Evolutionary conservation across 2,888 invertebrate species (phyloP), one percentile per base, ranked within the genome.

Genomic region (Aplocera efformata): DNA sequence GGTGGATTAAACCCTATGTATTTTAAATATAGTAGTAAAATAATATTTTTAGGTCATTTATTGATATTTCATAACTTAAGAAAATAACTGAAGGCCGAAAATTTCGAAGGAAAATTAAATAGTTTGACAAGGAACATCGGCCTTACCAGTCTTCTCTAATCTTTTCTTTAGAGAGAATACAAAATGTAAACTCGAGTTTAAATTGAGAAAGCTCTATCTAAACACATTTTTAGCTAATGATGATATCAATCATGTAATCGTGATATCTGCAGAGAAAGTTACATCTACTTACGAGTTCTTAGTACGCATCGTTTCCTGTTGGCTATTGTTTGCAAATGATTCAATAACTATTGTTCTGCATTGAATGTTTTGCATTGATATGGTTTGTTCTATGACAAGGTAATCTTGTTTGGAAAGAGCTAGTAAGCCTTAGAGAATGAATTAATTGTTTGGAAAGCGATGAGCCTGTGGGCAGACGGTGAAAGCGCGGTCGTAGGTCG

Each of bases 301-400:
- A 53, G 50, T 44, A 52, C 38, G 52, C 44, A 67, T 70, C 63
- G 67, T 79, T 79, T 80, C 69, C 75, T 69, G 67, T 55, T 59
- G 41, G 48, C 59, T 70, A 81, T 79, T 83, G 79, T 82, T 78
- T 74, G 72, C 65, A 72, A 81, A 79, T 79, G 73, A 71, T 56
- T 72, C 67, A 66, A 63, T 60, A 56, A 60, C 48, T 60, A 59
- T 59, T 58, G 60, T 63, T 59, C 55, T 60, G 53, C 49, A 55
- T 56, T 60, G 48, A 51, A 54, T 56, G 45, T 45, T 46, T 58
- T 54, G 42, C 21, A 31, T 48, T 38, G 46, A 43, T 55, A 33
- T 48, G 24, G 50, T 26, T 42, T 38, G 32, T 45, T 38, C 44
- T 40, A 37, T 40, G 25, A 35, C 44, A 43, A 37, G 48, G 40